These are phyloP conservation scores for Drosophila burlai DNA, from an alignment of 1,140 invertebrate genomes.

Conservation along the genomic window DNA sequence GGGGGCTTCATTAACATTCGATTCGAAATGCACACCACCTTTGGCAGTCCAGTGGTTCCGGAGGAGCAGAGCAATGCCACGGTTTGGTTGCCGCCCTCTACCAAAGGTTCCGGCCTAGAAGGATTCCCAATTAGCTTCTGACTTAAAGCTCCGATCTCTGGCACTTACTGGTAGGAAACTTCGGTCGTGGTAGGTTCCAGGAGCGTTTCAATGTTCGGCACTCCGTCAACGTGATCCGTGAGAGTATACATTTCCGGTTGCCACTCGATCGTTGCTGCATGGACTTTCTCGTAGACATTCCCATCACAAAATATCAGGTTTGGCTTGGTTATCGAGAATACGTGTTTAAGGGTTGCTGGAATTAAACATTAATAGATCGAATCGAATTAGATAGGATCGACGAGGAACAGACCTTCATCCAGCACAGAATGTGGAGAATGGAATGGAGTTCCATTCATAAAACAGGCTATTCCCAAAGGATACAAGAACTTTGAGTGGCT, in stretches of 20 bases:
- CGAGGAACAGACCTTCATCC: slow-evolving; percentile 43
- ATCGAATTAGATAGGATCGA: not conserved
- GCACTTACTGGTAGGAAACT: slow-evolving; percentile 56
- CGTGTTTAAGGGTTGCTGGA: slow-evolving; percentile 51
- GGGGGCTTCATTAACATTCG: no score
- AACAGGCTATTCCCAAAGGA: slow-evolving; percentile 55
- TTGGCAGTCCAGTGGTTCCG: slow-evolving; percentile 89
- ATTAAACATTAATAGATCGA: not conserved
- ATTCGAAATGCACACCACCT: no score
- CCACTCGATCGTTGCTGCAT: not conserved
- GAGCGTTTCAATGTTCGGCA: slow-evolving; percentile 51
- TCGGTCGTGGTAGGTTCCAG: slow-evolving; percentile 55
- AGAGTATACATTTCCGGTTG: slow-evolving; percentile 39
- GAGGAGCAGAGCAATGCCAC: slow-evolving; percentile 86
- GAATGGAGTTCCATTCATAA: slow-evolving; percentile 60
- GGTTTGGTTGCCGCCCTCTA: slow-evolving; percentile 56
- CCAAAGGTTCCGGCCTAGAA: slow-evolving; percentile 50
- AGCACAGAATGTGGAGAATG: slow-evolving; percentile 11
- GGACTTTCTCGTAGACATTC: slow-evolving; percentile 51
- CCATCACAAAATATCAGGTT: slow-evolving; percentile 70
- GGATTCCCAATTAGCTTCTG: not conserved
- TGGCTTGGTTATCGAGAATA: slow-evolving; percentile 59
- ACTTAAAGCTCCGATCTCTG: not conserved
- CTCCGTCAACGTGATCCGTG: slow-evolving; percentile 41
- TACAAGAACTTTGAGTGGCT: slow-evolving; percentile 55